A percentile compares a stretch with the other conserved stretches of the same genome.
These are phyloP conservation scores for Phaenicophaeus curvirostris DNA, from an alignment of 2,797 vertebrate species.

Conservation along the genomic window DNA sequence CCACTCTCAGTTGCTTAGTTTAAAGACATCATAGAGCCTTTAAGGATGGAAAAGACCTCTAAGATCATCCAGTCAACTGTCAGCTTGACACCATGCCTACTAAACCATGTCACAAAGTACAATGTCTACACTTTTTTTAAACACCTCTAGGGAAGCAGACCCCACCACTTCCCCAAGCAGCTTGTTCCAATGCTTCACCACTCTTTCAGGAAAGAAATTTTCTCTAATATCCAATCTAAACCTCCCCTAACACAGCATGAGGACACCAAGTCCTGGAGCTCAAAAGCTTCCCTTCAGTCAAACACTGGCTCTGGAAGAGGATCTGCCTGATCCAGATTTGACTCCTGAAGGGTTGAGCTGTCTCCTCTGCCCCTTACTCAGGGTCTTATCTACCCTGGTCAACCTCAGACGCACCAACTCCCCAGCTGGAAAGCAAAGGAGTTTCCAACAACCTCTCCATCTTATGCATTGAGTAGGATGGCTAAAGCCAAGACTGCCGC, in stretches of 20 bases:
- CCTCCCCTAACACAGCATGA: too few relatives aligned
- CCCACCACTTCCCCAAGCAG: too few relatives aligned
- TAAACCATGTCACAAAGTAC: too few relatives aligned
- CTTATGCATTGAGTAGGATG: rapidly evolving
- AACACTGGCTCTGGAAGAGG: neutral
- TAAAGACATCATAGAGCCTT: neutral
- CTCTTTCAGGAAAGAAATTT: too few relatives aligned
- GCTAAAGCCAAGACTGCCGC: neutral
- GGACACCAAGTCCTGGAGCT: neutral
- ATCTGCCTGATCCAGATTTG: neutral
- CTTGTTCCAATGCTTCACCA: too few relatives aligned
- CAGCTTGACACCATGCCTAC: too few relatives aligned
- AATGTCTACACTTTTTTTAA: too few relatives aligned
- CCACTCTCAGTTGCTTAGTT: neutral
- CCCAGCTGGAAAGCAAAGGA: neutral
- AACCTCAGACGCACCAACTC: neutral
- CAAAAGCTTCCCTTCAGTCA: neutral
- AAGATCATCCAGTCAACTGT: too few relatives aligned
- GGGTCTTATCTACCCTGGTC: neutral
- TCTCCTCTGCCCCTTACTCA: neutral
- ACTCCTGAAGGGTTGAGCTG: neutral
- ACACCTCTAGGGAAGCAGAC: too few relatives aligned
- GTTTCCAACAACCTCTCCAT: neutral
- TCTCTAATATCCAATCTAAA: too few relatives aligned
- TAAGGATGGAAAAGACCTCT: too few relatives aligned